Base-by-base conservation (phyloP, 2,113 vertebrate species). In the Gavialis gangeticus region DNA sequence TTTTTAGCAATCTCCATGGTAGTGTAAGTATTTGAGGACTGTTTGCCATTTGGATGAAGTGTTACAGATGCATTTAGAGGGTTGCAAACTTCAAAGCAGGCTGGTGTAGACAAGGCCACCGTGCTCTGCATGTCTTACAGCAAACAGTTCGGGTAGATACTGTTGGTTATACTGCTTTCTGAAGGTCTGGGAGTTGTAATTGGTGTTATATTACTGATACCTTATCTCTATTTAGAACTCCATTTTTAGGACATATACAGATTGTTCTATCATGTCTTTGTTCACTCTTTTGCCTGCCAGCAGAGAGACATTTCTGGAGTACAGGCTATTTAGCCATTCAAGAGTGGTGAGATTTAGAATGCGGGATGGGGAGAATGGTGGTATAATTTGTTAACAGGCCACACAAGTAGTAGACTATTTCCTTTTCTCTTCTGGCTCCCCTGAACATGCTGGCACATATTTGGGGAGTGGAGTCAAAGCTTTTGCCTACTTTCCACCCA, bases 321-420 rank as follows among this genome's bases (percentile, higher is more conserved):
- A 96, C 79, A 89, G 25, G 91, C 92, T 88, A 56, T 81, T 88
- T 90, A 15, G 82, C 85, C 95, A 88, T 88, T 95, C 16, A 46
- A 79, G 93, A 91, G 88, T 64, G n/a, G 54, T 81, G 82, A 90
- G 46, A 46, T 46, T 46, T 46, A 46, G 46, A 7, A 46, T 46
- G 46, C 46, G 9, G 46, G 46, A 46, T 46, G 46, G 46, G 46
- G 46, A 46, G 7, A 46, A 46, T 22, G 25, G 60, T 85, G 59
- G 87, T 30, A 24, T 34, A 88, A 80, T 86, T 80, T 93, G 60
- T 60, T 30, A 15, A 21, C 75, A 60, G 59, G 57, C 88, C n/a
- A 2, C 69, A 55, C 84, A 90, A 89, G 85, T 5, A 82, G 11
- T 84, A 81, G 71, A 78, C 62, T 80, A 6, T 78, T 90, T 88